Base-by-base conservation (phyloP, 1,140 invertebrate species). In the Coboldia fuscipes region DNA sequence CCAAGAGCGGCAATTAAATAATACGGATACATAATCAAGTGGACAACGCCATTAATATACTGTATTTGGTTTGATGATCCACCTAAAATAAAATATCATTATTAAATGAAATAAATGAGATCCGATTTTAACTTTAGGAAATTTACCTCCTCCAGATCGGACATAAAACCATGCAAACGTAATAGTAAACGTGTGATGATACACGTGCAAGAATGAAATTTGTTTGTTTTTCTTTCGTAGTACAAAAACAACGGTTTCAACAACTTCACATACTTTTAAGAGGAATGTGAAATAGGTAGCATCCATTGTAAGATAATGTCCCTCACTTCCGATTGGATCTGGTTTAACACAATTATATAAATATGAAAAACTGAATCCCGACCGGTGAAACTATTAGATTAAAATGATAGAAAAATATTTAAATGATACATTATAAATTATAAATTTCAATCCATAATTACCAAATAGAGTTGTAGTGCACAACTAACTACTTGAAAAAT, bases 161-260 rank as follows among this genome's bases (percentile, higher is more conserved):
- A 64, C 59, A 10, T 62, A 66, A 29, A 76, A 65, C 70, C 72
- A 80, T 50, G 67, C 65, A 19, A 70, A 46, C 26, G 53, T 37
- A 33, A 65, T 57, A 24, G 70, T 71, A 3, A 61, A 61, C 16
- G 53, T 56, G 41, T 74, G 70, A 52, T 72, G 68, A 45, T 74
- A 72, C 23, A 72, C 48, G 41, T 74, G 71, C 20, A 74, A 51
- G 38, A 63, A 67, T 6, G 67, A 62, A 12, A 66, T 54, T 51
- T 74, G 71, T 37, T 62, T 66, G 37, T 60, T 52, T 46, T 74
- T 74, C 42, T 72, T 71, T n/a, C 70, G 48, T 7, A 74, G 41
- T 22, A 71, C 56, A 42, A 74, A 72, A 37, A 75, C 70, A 35
- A 65, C 39, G 2, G 61, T 64, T 39, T 64, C 61, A 7, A 54